Base-by-base conservation (phyloP, 2,113 vertebrate genomes). In the Chloroceryle aenea region DNA sequence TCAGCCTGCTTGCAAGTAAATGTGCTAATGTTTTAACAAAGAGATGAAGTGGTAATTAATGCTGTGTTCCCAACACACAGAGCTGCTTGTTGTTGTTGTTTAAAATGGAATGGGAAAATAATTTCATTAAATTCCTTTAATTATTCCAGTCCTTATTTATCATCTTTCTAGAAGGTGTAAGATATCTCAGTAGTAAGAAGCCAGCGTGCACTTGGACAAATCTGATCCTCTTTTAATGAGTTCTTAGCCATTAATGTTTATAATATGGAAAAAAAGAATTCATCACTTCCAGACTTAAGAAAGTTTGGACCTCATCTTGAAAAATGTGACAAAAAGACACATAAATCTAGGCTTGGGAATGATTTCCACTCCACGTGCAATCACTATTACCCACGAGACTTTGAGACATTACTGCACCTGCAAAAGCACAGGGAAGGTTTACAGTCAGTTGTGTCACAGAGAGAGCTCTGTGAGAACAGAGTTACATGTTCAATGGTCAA, bases 211-310 rank as follows among this genome's bases (percentile, higher is more conserved):
- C 9, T 26, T 38, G 22, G 32, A 36, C 32, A 59, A 89, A 42
- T 20, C 15, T 0, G 1, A 62, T 9, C 6, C 3, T 30, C 36
- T 76, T 69, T 40, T 3, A 79, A 64, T 4, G 1, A 4, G 3
- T 40, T 43, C 62, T 59, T 29, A 79, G 72, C 38, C 15, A 5
- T 1, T 18, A 1, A 1, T 11, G 4, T 38, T 74, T 29, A 32
- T 12, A 22, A 9, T 5, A 15, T 22, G 10, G 5, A 14, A 52
- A 47, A 52, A 52, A 52, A 52, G 15, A 15, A 52, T 27, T 18
- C 50, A 52, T 52, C 50, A 26, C 50, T 72, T 47, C 18, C 4
- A 48, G 56, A 67, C 52, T 56, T 26, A 72, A 64, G 48, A 4
- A 71, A 56, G 48, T 52, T 87, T 67, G 30, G 38, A 23, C 4